phyloP scores from a whole-genome alignment of 2,888 invertebrate species.

The Drosophila neoperkinsi region DNA sequence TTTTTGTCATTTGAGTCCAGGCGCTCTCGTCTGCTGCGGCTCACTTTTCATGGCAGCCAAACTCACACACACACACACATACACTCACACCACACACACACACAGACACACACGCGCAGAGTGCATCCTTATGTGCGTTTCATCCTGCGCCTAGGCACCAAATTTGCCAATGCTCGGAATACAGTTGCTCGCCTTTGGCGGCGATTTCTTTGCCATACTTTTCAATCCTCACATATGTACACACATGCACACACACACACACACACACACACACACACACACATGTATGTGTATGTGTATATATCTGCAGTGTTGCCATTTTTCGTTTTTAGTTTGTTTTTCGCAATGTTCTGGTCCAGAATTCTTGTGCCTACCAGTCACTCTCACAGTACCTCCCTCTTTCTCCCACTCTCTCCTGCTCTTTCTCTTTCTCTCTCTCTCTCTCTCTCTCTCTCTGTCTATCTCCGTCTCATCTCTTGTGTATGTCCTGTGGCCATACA shows the following conservation, averaged over 20 bases:
- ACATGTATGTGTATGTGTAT: conserved; percentile 1
- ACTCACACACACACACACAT: neutral
- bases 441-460: neutral
- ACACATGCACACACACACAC: conserved; percentile 14
- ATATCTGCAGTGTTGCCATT: conserved; percentile 52
- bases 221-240: conserved; percentile 48
- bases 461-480: conserved; percentile 22
- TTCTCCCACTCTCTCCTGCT: neutral
- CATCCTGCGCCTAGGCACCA: conserved; percentile 31
- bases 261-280: conserved; percentile 9
- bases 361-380: conserved; percentile 9
- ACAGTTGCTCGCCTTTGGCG: conserved; percentile 62
- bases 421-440: conserved; percentile 3
- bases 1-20: conserved; percentile 51
- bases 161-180: conserved; percentile 55
- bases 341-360: conserved; percentile 28
- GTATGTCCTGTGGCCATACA: conserved; percentile 61
- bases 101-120: neutral
- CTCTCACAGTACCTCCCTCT: neutral
- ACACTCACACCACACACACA: neutral
- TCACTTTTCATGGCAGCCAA: conserved; percentile 40
- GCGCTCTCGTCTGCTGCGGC: conserved; percentile 7
- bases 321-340: conserved; percentile 71
- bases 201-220: conserved; percentile 76
- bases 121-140: conserved; percentile 26